Percentiles rank a stretch among this genome's conserved stretches.
Evolutionary conservation across 2,113 vertebrate species (phyloP).

Genomic region (Prochilodus magdalenae): DNA sequence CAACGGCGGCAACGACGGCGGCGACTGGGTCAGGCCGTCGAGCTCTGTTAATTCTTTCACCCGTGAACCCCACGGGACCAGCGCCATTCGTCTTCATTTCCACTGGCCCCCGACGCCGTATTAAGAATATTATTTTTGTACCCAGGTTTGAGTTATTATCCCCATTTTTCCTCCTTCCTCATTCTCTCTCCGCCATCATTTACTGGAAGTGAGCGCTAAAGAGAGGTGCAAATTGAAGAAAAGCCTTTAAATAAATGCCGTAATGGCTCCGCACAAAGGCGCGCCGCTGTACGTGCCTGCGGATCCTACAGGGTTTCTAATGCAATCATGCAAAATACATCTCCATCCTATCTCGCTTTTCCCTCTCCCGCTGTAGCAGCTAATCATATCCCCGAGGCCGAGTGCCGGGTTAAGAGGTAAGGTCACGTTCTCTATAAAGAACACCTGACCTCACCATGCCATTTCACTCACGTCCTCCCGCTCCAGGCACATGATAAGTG

Average conservation of each 20-base stretch:
- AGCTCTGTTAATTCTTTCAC: slow-evolving; percentile 85
- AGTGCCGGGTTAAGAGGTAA: slow-evolving; percentile 35
- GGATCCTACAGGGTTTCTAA: slow-evolving; percentile 7
- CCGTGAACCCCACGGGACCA: slow-evolving; percentile 82
- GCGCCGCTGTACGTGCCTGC: slow-evolving; percentile 11
- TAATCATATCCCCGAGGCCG: slow-evolving; percentile 16
- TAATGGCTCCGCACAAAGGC: slow-evolving; percentile 48
- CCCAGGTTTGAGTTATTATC: slow-evolving; percentile 71
- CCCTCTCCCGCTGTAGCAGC: slow-evolving; percentile 18
- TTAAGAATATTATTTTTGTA: slow-evolving; percentile 70
- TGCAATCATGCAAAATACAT: slow-evolving; percentile 40
- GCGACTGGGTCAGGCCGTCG: slow-evolving; percentile 80
- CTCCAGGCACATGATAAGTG: slow-evolving; percentile 2
- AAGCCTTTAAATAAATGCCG: slow-evolving; percentile 36
- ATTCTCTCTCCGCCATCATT: slow-evolving; percentile 8
- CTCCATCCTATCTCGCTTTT: slow-evolving; percentile 11
- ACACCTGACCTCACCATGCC: slow-evolving; percentile 26
- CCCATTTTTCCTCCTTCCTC: slow-evolving; percentile 13
- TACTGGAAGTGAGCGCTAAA: slow-evolving; percentile 34
- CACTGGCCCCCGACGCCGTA: slow-evolving; percentile 70
- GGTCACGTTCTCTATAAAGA: slow-evolving; percentile 39
- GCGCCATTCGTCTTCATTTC: slow-evolving; percentile 80
- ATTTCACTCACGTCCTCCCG: background rate
- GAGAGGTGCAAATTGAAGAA: slow-evolving; percentile 46
- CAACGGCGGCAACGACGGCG: slow-evolving; percentile 69